These are phyloP conservation scores for Cygnus atratus DNA, from an alignment of 2,113 vertebrate genomes.

Conservation along the genomic window DNA sequence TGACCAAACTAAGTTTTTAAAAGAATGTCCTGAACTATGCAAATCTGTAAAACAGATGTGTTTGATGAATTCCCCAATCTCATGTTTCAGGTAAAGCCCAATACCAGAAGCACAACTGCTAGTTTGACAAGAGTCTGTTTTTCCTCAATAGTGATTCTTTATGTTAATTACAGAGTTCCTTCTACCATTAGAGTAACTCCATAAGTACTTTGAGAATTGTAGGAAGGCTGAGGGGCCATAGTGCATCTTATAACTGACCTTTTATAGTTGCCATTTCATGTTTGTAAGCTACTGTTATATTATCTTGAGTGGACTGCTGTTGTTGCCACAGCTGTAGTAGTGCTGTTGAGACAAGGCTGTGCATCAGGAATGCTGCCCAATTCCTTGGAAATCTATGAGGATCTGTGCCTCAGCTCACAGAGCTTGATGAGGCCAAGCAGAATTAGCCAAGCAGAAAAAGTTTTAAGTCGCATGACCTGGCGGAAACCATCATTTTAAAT, in stretches of 20 bases:
- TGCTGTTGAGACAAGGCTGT: background rate
- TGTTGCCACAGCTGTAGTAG: background rate
- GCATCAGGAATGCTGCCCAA: rapidly evolving
- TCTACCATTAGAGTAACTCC: background rate
- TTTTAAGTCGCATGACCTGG: background rate
- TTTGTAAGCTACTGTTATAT: background rate
- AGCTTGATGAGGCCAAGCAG: background rate
- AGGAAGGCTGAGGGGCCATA: background rate
- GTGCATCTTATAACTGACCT: background rate
- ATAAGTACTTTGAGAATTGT: background rate
- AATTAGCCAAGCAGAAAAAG: background rate
- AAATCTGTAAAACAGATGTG: background rate
- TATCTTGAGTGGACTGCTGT: background rate
- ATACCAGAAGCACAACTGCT: background rate
- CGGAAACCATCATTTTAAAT: background rate
- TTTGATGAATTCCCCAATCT: background rate
- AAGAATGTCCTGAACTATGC: background rate
- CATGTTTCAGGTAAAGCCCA: background rate
- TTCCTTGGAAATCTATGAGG: background rate
- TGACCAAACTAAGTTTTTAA: background rate
- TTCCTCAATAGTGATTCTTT: background rate
- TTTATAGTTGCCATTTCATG: background rate
- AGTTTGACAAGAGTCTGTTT: background rate
- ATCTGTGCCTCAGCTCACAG: background rate
- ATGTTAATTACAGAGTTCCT: background rate